A percentile compares a stretch with the other conserved stretches of the same genome.
Conservation (phyloP, 2,113 vertebrate genomes). For the Macaca fascicularis region DNA sequence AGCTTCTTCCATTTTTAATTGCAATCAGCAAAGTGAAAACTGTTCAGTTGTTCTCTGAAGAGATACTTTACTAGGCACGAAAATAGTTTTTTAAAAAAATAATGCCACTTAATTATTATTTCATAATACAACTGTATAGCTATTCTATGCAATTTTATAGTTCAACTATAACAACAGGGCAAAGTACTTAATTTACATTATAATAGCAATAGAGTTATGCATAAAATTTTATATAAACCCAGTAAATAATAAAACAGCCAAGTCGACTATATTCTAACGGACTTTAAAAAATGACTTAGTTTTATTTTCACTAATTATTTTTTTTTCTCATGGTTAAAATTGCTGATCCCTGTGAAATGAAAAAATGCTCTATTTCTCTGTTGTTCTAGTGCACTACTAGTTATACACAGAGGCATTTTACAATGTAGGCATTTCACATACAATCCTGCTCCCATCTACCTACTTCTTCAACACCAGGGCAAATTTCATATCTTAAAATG, state of each 20-base stretch:
- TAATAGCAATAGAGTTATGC: slow-evolving; percentile 16
- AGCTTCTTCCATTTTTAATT: slow-evolving; percentile 61
- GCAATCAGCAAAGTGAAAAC: slow-evolving; percentile 43
- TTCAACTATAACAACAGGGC: background rate
- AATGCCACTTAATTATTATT: slow-evolving; percentile 22
- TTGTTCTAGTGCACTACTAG: background rate
- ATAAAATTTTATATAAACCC: background rate
- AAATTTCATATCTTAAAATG: background rate
- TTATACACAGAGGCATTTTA: background rate
- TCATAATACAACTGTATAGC: background rate
- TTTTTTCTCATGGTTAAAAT: background rate
- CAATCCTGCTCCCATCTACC: fast-evolving
- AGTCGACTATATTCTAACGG: background rate
- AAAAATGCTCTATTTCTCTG: background rate
- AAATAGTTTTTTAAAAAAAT: slow-evolving; percentile 14
- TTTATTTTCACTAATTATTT: background rate
- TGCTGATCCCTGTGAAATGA: background rate
- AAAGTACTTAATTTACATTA: slow-evolving; percentile 24
- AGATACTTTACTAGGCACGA: background rate
- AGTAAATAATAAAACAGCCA: slow-evolving; percentile 32
- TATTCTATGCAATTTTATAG: slow-evolving; percentile 4
- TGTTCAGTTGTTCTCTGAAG: slow-evolving; percentile 48
- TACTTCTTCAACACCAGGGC: background rate
- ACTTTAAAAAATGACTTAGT: background rate
- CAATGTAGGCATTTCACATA: background rate